phyloP scores from a whole-genome alignment of 2,888 invertebrate species.

The Tachina lurida region DNA sequence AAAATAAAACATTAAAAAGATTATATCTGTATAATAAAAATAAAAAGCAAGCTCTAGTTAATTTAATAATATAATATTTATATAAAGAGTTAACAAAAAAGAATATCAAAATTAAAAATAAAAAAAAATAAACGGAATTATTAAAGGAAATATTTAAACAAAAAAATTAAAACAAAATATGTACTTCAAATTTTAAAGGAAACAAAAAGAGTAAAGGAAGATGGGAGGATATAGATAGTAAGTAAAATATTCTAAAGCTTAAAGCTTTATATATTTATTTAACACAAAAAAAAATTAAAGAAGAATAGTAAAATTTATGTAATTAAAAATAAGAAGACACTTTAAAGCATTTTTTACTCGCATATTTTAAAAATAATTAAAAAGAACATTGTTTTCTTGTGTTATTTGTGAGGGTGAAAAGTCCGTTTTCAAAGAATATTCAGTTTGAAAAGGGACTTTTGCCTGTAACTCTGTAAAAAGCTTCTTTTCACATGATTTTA shows the following conservation, averaged over 20 bases:
- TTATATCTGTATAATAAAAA: conserved; percentile 58
- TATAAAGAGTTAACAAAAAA: conserved; percentile 71
- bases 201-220: background rate
- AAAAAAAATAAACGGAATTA: conserved; percentile 34
- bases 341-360: conserved; percentile 61
- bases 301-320: conserved; percentile 37
- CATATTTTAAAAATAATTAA: conserved; percentile 36
- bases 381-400: conserved; percentile 36
- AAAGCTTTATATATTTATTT: conserved; percentile 50
- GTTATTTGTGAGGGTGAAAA: conserved; percentile 32
- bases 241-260: conserved; percentile 47
- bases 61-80: conserved; percentile 60
- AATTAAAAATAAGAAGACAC: conserved; percentile 58
- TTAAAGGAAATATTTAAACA: conserved; percentile 21
- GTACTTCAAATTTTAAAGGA: conserved; percentile 44
- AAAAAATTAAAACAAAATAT: conserved; percentile 21
- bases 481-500: conserved; percentile 1
- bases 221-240: conserved; percentile 14
- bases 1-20: conserved; percentile 66
- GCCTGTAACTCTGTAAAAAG: conserved; percentile 11
- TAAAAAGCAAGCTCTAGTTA: conserved; percentile 69
- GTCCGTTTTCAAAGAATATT: conserved; percentile 46
- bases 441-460: conserved; percentile 59
- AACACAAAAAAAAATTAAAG: conserved; percentile 35
- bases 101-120: conserved; percentile 42